phyloP scores from a whole-genome alignment of 2,113 vertebrate genomes.

The Clarias magur region DNA sequence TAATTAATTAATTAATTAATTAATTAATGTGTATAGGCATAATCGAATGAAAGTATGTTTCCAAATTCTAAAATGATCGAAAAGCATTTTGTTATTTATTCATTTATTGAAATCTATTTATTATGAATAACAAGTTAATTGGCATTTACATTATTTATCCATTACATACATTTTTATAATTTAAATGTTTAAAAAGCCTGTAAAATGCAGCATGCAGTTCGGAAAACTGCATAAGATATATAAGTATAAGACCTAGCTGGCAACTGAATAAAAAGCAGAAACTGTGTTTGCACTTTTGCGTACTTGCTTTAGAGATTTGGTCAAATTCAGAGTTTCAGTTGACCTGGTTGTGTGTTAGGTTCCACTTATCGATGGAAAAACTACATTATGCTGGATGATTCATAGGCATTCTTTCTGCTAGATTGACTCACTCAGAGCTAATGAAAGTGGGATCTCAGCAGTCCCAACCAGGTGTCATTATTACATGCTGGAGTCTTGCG shows the following conservation, averaged over 20 bases:
- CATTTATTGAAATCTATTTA: neutral
- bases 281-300: neutral
- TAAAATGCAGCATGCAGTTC: neutral
- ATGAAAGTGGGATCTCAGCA: slow-evolving; percentile 4
- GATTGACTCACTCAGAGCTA: slow-evolving; percentile 20
- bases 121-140: neutral
- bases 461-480: slow-evolving; percentile 26
- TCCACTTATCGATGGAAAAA: neutral
- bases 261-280: neutral
- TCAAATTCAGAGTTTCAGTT: neutral
- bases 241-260: neutral
- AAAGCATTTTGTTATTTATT: neutral
- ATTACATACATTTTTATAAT: no score
- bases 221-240: neutral
- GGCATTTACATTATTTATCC: neutral
- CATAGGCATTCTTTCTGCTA: neutral
- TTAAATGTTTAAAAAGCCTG: neutral
- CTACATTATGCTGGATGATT: neutral
- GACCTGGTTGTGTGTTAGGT: no score
- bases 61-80: neutral
- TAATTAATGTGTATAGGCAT: neutral
- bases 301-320: neutral
- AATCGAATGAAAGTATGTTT: neutral
- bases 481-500: neutral
- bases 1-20: no score